phyloP scores from a whole-genome alignment of 2,797 vertebrate species.

The Neopelma chrysocephalum region DNA sequence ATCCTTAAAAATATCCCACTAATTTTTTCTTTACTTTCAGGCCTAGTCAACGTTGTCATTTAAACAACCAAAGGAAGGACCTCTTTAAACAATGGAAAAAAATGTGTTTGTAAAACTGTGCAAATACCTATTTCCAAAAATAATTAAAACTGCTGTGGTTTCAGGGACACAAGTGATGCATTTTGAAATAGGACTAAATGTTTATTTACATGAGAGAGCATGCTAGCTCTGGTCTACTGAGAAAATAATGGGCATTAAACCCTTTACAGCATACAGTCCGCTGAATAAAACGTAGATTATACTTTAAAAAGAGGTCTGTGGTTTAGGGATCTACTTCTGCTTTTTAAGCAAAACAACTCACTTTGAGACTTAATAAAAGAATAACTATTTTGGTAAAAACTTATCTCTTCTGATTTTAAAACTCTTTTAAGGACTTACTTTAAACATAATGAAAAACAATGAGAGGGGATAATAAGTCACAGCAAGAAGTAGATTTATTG shows the following conservation, averaged over 20 bases:
- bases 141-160: not conserved
- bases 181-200: constrained; percentile 21
- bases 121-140: constrained; percentile 16
- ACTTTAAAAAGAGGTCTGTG: not conserved
- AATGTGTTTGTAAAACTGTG: not conserved
- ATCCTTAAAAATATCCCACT: not conserved
- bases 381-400: not conserved
- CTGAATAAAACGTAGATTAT: not conserved
- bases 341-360: not conserved
- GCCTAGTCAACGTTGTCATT: not conserved
- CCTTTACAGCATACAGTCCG: not conserved
- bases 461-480: not conserved
- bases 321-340: not conserved
- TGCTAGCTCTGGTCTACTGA: not conserved
- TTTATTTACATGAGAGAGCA: constrained; percentile 30
- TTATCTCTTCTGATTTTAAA: not conserved
- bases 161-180: not conserved
- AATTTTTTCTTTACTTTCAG: not conserved
- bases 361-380: not conserved
- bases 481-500: not conserved
- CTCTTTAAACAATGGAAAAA: not conserved
- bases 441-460: not conserved
- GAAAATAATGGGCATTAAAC: constrained; percentile 25
- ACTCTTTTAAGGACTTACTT: not conserved
- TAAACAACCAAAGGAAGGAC: not conserved